Base-by-base conservation (phyloP, 2,888 invertebrate species). In the Agriopis leucophaearia region DNA sequence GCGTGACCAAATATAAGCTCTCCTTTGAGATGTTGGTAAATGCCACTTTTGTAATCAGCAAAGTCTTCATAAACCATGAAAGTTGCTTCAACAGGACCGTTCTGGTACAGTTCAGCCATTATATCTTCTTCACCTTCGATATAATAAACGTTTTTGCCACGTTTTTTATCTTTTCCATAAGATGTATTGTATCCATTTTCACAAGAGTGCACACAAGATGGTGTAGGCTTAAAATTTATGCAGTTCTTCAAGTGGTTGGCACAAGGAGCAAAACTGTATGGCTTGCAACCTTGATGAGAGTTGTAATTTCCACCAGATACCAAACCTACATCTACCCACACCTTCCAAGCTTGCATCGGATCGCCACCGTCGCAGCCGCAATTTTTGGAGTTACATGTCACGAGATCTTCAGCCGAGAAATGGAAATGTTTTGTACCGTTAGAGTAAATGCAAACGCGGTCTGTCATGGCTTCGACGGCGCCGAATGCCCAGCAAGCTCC, bases 401-500 rank as follows among this genome's bases (percentile, higher is more conserved):
- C 0, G 1, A 71, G 47, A 44, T 71, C 96, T 27, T 97, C 95
- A 0, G 97, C 69, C 1, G 69, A 65, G 50, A 69, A 69, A 96
- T 95, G 95, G 78, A 96, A 95, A 76, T 96, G 89, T 0, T 88
- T 78, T 16, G 92, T 88, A 3, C 95, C 96, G 12, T 95, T 62
- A 3, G 96, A 96, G 75, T 95, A 95, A 78, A 97, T 97, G 85
- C 97, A 97, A 27, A 95, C 94, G 61, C 97, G 92, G 88, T 97
- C 97, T 1, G 97, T 96, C 96, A 97, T 97, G 0, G 97, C 96
- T 85, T 96, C 96, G 0, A 96, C 97, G 9, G 97, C 96, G 35
- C 96, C 97, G 85, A 97, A 96, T 0, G 97, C 97, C 97, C 97
- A 97, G 87, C 98, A 98, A 8, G 97, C 97, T 15, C 97, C 97